Evolutionary conservation across 2,113 vertebrate genomes (phyloP).

Genomic region (Aldabrachelys gigantea): DNA sequence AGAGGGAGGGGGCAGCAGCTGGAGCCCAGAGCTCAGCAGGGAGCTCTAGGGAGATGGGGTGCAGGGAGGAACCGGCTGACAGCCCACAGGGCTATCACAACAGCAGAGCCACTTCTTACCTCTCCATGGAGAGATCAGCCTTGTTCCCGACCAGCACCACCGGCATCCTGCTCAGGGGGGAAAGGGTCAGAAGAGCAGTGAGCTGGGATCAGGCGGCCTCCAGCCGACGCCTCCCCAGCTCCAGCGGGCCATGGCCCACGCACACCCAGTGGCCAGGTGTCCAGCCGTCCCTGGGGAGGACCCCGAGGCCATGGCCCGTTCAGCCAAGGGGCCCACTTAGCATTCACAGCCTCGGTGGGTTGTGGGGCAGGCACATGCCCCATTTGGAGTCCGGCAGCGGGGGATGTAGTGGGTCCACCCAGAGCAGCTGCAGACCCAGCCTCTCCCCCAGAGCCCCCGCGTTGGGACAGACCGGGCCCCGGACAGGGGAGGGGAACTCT

Average conservation of each 20-base stretch:
- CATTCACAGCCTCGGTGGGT: background rate
- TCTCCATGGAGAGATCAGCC: constrained; percentile 87
- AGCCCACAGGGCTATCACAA: background rate
- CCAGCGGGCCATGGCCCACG: background rate
- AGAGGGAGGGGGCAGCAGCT: background rate
- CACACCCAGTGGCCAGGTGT: background rate
- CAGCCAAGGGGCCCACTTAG: background rate
- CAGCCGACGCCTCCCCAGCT: fast-evolving
- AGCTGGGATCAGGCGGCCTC: fast-evolving
- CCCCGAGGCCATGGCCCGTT: background rate
- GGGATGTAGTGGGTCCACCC: background rate
- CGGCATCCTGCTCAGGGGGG: constrained; percentile 77
- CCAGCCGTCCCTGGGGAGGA: background rate
- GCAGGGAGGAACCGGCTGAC: background rate
- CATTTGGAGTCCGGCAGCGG: background rate
- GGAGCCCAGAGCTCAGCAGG: background rate
- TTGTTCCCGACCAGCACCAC: constrained; percentile 91
- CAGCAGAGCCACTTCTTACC: constrained; percentile 65
- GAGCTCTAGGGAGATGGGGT: background rate
- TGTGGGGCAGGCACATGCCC: background rate
- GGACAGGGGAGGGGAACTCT: constrained; percentile 11
- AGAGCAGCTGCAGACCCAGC: background rate
- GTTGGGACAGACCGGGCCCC: background rate
- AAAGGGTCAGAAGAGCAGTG: background rate
- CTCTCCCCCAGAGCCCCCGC: background rate